Base-by-base conservation (phyloP, 53 echinoderm and acorn worm genomes). In the Holothuria leucospilota region DNA sequence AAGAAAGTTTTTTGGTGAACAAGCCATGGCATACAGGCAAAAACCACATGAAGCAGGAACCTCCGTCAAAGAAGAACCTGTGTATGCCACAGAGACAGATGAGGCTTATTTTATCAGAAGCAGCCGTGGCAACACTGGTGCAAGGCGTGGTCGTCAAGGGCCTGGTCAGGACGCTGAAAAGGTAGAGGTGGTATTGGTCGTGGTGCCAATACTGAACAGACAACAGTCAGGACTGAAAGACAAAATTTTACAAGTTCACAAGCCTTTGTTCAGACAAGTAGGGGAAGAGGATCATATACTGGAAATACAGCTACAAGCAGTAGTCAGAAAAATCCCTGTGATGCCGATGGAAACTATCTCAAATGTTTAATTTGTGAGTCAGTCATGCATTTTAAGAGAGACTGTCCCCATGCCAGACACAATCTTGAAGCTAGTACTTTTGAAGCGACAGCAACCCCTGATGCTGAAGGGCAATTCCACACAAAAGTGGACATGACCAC, bases 1-100 rank as follows among this genome's bases (percentile, higher is more conserved):
- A 51, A 23, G 87, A 53, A 78, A 66, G 78, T 87, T 87, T 78
- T 87, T 78, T 68, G 87, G 87, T 9, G 80, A 87, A 29, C 87
- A 87, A 67, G 49, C 87, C 26, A 86, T 77, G 58, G 26, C 63
- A 13, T 61, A 74, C 60, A 5, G 41, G 63, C 40, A 40, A 40
- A 63, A 63, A 6, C 23, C 64, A 63, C 64, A n/a, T 5, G 23
- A 24, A 23, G 14, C 84, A 84, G 69, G 40, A 40, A 40, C 40
- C 7, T 40, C 40, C 4, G 40, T 40, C 40, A 40, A 40, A 72
- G 63, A 86, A 74, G 86, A 86, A 59, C 58, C 62, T 16, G 7
- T 71, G 28, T 86, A 59, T 61, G 11, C 53, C 63, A 39, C 75
- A 34, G 77, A 85, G 26, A 24, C 82, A 81, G 25, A 62, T 10